These are phyloP conservation scores for Mus minutoides DNA, from an alignment of 2,797 vertebrate genomes.

Conservation along the genomic window DNA sequence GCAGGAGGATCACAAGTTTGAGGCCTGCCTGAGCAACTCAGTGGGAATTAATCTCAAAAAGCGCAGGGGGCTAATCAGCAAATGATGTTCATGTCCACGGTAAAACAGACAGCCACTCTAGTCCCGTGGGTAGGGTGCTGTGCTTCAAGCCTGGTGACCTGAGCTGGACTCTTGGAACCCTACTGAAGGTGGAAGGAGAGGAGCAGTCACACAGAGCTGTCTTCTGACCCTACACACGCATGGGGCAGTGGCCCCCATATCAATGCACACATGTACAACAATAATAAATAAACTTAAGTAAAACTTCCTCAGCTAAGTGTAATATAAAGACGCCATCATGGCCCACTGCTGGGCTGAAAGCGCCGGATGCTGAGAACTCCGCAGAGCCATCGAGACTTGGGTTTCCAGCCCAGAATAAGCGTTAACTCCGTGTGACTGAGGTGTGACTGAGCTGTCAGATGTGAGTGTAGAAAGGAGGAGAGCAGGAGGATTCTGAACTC, in stretches of 20 bases:
- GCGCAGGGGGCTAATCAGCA: background rate
- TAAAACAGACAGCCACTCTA: background rate
- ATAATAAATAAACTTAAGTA: background rate
- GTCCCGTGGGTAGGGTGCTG: background rate
- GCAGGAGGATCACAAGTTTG: background rate
- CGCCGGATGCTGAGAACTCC: background rate
- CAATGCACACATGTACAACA: background rate
- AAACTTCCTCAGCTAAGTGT: background rate
- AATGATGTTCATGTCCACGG: background rate
- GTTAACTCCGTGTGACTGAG: background rate
- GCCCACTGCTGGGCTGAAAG: background rate
- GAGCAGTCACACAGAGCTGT: background rate
- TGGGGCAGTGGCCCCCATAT: background rate
- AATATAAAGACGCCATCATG: background rate
- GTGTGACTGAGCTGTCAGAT: background rate
- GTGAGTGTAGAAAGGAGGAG: background rate
- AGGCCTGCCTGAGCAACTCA: background rate
- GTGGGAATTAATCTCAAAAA: background rate
- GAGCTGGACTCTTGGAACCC: background rate
- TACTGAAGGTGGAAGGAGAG: background rate
- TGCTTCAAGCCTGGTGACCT: background rate
- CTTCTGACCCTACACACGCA: background rate
- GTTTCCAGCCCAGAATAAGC: background rate
- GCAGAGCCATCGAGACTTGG: background rate
- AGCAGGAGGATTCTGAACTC: background rate